These are phyloP conservation scores for Todiramphus saurophagus DNA, from an alignment of 2,113 vertebrate species.

Conservation along the genomic window DNA sequence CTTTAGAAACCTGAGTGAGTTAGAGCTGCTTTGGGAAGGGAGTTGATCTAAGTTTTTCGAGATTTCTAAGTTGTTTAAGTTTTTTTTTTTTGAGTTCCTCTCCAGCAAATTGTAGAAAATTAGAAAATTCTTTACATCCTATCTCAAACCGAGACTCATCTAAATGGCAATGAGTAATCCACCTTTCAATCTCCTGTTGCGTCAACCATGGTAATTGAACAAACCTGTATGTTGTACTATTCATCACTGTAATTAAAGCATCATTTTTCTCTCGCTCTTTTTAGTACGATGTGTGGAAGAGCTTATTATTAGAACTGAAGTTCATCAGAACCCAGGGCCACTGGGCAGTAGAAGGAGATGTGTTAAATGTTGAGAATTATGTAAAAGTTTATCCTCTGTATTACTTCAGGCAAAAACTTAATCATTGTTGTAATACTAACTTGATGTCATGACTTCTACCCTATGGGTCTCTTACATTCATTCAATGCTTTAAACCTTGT, in stretches of 20 bases:
- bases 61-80: background rate
- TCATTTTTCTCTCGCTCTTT: background rate
- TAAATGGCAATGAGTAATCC: background rate
- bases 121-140: background rate
- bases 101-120: background rate
- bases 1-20: background rate
- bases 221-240: background rate
- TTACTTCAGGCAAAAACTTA: background rate
- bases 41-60: background rate
- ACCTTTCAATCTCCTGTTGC: background rate
- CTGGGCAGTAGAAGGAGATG: background rate
- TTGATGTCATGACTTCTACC: background rate
- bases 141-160: background rate
- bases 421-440: background rate
- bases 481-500: background rate
- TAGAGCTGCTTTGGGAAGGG: background rate
- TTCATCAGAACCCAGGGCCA: background rate
- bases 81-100: background rate
- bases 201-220: background rate
- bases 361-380: background rate
- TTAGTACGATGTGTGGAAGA: background rate
- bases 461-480: background rate
- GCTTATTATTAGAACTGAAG: background rate
- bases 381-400: background rate
- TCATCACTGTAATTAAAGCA: background rate